These are phyloP conservation scores for Rhinichthys klamathensis DNA, from an alignment of 2,113 vertebrate genomes.

Conservation along the genomic window DNA sequence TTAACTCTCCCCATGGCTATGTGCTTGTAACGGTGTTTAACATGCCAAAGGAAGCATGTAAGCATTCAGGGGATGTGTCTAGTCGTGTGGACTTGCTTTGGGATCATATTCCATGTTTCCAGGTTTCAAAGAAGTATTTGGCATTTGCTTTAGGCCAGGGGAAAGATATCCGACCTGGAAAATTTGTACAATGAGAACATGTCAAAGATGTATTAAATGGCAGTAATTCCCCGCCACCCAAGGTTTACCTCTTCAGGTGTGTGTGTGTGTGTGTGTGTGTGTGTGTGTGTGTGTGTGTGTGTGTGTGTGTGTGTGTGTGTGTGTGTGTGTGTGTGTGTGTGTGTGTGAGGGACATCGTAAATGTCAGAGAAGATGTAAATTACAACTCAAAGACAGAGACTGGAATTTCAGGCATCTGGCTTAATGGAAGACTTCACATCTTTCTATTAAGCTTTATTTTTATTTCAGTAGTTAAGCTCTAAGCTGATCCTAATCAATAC, in stretches of 20 bases:
- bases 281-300: no score
- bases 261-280: not conserved
- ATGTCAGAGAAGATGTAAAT: constrained; percentile 57
- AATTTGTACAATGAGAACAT: not conserved
- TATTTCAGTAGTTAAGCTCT: no score
- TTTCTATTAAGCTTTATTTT: no score
- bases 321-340: not conserved
- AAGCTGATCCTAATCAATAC: no score
- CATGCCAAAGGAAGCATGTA: not conserved
- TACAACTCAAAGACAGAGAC: constrained; percentile 40
- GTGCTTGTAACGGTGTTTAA: not conserved
- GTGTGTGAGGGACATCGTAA: constrained; percentile 7
- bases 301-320: not conserved
- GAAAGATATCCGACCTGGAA: not conserved
- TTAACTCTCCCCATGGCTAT: not conserved
- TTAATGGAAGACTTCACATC: not conserved
- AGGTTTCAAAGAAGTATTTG: not conserved
- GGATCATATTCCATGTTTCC: constrained; percentile 3
- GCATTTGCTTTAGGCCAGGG: not conserved
- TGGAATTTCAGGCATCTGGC: not conserved
- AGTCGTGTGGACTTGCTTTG: not conserved
- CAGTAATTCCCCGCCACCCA: not conserved
- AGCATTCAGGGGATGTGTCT: not conserved
- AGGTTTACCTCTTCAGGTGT: not conserved
- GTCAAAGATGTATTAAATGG: not conserved